A percentile compares a stretch with the other conserved stretches of the same genome.
Conservation (phyloP, 1,140 invertebrate genomes). For the Zaprionus camerounensis region DNA sequence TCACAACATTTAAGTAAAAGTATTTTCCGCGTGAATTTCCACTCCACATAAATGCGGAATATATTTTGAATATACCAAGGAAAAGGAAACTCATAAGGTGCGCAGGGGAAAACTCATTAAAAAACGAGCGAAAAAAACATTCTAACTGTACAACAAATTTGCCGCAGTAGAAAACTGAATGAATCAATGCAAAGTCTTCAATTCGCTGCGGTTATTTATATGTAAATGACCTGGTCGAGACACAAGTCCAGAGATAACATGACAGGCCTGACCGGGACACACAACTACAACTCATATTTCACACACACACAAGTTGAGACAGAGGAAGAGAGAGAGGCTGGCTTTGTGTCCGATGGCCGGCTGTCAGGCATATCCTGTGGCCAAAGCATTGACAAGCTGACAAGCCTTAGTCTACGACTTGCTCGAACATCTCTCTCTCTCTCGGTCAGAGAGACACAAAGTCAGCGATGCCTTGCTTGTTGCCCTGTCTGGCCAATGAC, state of each 20-base stretch:
- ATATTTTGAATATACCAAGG: constrained; percentile 53
- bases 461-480: neutral
- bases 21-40: constrained; percentile 28
- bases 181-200: constrained; percentile 59
- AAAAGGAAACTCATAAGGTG: constrained; percentile 43
- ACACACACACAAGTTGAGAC: constrained; percentile 13
- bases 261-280: constrained; percentile 22
- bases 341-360: constrained; percentile 31
- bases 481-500: constrained; percentile 35
- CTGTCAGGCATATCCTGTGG: constrained; percentile 47
- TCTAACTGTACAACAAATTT: constrained; percentile 29
- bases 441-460: constrained; percentile 13
- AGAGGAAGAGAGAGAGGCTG: neutral
- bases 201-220: constrained; percentile 67
- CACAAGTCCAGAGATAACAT: constrained; percentile 29
- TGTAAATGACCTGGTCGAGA: constrained; percentile 62
- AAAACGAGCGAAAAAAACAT: constrained; percentile 28
- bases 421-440: neutral
- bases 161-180: constrained; percentile 43
- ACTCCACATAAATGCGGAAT: constrained; percentile 44
- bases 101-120: constrained; percentile 39
- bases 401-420: constrained; percentile 26
- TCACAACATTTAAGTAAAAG: constrained; percentile 38
- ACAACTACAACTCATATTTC: constrained; percentile 66
- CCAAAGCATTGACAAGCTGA: constrained; percentile 41